Evolutionary conservation across 2,113 vertebrate species (phyloP).

Genomic region (Dendropsophus ebraccatus): DNA sequence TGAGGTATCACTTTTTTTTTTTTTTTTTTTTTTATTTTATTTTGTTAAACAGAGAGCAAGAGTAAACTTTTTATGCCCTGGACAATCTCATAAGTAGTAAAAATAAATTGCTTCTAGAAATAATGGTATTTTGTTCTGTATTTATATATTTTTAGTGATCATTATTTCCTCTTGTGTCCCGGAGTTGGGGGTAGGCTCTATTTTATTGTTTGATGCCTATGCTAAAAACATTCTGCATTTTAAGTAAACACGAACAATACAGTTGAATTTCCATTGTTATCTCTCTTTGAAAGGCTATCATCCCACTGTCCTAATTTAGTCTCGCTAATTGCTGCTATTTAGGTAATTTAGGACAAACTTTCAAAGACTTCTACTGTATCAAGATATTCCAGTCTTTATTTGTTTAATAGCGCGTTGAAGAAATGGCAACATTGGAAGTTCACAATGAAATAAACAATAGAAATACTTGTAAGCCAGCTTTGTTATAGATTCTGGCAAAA

Average conservation of each 20-base stretch:
- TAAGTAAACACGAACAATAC: slow-evolving; percentile 26
- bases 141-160: slow-evolving; percentile 8
- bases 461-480: too few relatives aligned
- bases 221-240: slow-evolving; percentile 23
- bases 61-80: too few relatives aligned
- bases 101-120: background rate
- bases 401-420: background rate
- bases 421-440: background rate
- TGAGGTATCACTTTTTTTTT: too few relatives aligned
- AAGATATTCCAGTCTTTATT: background rate
- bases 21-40: too few relatives aligned
- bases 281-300: slow-evolving; percentile 25
- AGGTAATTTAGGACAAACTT: slow-evolving; percentile 22
- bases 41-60: too few relatives aligned
- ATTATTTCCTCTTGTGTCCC: slow-evolving; percentile 1
- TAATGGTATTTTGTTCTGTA: background rate
- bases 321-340: slow-evolving; percentile 37
- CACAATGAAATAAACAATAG: background rate
- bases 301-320: slow-evolving; percentile 24
- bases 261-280: slow-evolving; percentile 39
- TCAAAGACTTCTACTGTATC: background rate
- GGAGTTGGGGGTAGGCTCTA: background rate
- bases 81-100: background rate
- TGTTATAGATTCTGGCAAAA: too few relatives aligned
- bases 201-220: slow-evolving; percentile 9